A percentile compares a stretch with the other conserved stretches of the same genome.
Conservation (phyloP, 2,113 vertebrate genomes). For the Nipponia nippon region DNA sequence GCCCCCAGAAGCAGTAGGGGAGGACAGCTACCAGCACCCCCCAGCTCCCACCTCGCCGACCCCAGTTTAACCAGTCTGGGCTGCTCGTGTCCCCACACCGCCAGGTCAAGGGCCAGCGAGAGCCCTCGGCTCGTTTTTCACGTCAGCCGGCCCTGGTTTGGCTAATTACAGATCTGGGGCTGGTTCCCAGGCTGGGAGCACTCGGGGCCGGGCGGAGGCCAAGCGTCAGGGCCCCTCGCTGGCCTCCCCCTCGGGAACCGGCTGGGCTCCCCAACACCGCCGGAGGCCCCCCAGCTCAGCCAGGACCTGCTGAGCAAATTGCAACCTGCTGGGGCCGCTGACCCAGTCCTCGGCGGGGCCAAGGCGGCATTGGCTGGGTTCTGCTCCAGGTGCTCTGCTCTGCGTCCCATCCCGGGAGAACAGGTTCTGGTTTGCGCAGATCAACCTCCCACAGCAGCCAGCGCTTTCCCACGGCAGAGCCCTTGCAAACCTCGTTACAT, state of each 20-base stretch:
- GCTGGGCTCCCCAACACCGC: neutral
- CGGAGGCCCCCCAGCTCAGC: neutral
- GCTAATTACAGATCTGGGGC: neutral
- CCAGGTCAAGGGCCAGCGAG: neutral
- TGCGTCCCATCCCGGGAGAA: neutral
- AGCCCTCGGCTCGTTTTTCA: neutral
- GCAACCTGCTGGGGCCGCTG: neutral
- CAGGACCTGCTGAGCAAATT: neutral
- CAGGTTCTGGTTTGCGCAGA: neutral
- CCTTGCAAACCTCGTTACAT: accelerated
- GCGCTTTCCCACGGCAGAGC: neutral
- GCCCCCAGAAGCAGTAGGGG: neutral
- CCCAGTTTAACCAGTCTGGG: neutral
- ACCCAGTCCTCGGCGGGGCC: accelerated
- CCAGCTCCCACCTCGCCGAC: accelerated
- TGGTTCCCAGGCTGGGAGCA: neutral
- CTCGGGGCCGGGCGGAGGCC: neutral
- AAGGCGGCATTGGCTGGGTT: neutral
- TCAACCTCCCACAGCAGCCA: neutral
- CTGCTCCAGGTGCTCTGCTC: neutral
- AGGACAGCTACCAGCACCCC: neutral
- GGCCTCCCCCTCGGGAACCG: neutral
- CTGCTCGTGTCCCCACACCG: neutral
- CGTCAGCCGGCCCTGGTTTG: accelerated
- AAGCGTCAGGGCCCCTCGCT: neutral